Evolutionary conservation across 2,888 invertebrate species (phyloP).

Genomic region (Drosophila glabriapex): DNA sequence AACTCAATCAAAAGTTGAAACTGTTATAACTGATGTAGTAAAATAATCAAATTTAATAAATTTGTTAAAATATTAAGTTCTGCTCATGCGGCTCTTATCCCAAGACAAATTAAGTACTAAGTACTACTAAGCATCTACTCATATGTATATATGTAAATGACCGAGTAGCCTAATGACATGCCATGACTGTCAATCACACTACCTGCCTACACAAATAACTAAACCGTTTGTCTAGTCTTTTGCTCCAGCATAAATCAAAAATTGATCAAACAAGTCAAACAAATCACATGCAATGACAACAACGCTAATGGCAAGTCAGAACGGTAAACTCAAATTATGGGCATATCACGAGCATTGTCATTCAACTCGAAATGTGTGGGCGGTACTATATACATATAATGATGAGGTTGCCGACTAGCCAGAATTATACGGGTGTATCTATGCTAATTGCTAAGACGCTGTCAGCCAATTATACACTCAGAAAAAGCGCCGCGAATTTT

Average conservation of each 20-base stretch:
- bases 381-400: constrained; percentile 13
- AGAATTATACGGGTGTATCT: not conserved
- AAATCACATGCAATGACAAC: constrained; percentile 70
- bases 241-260: constrained; percentile 56
- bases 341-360: constrained; percentile 26
- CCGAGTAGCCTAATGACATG: constrained; percentile 35
- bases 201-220: constrained; percentile 19
- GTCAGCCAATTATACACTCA: constrained; percentile 3
- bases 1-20: not conserved
- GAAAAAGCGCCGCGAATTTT: not conserved
- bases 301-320: constrained; percentile 37
- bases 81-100: not conserved
- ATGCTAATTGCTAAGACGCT: not conserved
- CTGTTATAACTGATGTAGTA: not conserved
- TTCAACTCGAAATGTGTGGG: constrained; percentile 10
- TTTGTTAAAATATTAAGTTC: not conserved
- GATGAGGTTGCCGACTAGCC: constrained; percentile 6
- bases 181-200: constrained; percentile 17
- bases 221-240: constrained; percentile 23
- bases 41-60: not conserved
- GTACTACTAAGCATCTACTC: not conserved
- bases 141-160: not conserved
- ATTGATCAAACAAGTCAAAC: constrained; percentile 79
- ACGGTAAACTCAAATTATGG: constrained; percentile 39
- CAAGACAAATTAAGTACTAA: not conserved